Evolutionary conservation across 2,888 invertebrate species (phyloP).

Genomic region (Aphodius granarius): DNA sequence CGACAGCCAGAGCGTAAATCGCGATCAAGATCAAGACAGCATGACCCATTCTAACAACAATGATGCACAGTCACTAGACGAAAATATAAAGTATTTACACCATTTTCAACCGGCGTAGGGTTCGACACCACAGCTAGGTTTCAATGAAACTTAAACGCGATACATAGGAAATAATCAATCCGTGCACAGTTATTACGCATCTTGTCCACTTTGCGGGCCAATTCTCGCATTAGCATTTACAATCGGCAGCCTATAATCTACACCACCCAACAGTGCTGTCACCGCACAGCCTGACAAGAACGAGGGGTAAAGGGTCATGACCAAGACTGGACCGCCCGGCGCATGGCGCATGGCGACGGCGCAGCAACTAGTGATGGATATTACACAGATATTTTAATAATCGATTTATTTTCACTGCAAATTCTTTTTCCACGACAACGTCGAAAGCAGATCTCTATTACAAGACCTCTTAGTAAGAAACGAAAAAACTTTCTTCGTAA

Average conservation of each 20-base stretch:
- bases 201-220: slow-evolving; percentile 8
- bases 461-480: neutral
- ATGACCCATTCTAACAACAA: slow-evolving; percentile 48
- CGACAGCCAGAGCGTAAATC: slow-evolving; percentile 39
- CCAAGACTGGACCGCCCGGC: slow-evolving; percentile 37
- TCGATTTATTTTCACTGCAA: neutral
- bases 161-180: neutral
- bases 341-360: slow-evolving; percentile 23
- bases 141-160: neutral
- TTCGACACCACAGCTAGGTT: neutral
- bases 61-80: slow-evolving; percentile 24
- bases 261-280: slow-evolving; percentile 43
- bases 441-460: neutral
- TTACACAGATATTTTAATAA: neutral
- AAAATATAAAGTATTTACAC: slow-evolving; percentile 28
- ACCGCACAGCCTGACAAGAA: slow-evolving; percentile 36
- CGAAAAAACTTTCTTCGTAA: neutral
- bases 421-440: neutral
- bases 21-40: slow-evolving; percentile 47
- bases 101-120: slow-evolving; percentile 10
- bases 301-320: slow-evolving; percentile 36
- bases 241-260: slow-evolving; percentile 31
- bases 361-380: neutral
- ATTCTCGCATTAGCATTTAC: slow-evolving; percentile 25
- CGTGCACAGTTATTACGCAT: slow-evolving; percentile 1